Evolutionary conservation across 1,140 invertebrate species (phyloP).

Genomic region (Drosophila setifemur): DNA sequence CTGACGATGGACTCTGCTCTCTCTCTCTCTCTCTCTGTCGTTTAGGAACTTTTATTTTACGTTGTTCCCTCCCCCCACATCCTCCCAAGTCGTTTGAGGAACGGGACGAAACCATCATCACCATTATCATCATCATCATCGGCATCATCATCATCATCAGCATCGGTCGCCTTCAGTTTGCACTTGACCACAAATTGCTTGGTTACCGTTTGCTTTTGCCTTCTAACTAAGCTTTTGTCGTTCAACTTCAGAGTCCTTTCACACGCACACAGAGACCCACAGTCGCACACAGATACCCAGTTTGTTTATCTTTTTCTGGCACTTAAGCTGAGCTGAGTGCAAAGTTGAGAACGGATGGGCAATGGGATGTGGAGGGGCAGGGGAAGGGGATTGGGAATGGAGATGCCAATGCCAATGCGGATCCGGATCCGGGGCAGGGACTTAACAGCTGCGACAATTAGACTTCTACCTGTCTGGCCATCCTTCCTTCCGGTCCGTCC

Average conservation of each 20-base stretch:
- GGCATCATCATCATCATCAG: constrained; percentile 8
- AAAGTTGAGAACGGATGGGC: constrained; percentile 37
- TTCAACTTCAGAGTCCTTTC: constrained; percentile 28
- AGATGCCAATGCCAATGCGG: background rate
- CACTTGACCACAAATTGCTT: constrained; percentile 74
- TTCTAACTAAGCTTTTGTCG: constrained; percentile 65
- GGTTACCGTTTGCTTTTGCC: constrained; percentile 69
- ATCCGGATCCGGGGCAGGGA: constrained; percentile 18
- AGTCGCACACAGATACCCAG: constrained; percentile 25
- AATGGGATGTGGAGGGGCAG: too few species aligned
- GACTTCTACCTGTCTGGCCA: constrained; percentile 17
- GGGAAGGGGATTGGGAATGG: too few species aligned
- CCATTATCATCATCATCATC: constrained; percentile 1
- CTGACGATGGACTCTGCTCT: constrained; percentile 6
- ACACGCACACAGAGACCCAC: background rate
- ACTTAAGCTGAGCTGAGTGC: constrained; percentile 60
- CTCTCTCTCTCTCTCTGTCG: constrained; percentile 30
- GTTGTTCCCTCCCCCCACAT: background rate
- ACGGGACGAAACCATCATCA: background rate
- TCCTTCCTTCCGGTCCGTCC: background rate
- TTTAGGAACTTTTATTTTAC: constrained; percentile 34
- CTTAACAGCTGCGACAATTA: constrained; percentile 70
- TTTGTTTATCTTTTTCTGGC: constrained; percentile 68
- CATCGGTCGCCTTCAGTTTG: constrained; percentile 48
- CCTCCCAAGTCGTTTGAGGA: background rate